Evolutionary conservation across 2,888 invertebrate species (phyloP).

Genomic region (Metellina segmentata): DNA sequence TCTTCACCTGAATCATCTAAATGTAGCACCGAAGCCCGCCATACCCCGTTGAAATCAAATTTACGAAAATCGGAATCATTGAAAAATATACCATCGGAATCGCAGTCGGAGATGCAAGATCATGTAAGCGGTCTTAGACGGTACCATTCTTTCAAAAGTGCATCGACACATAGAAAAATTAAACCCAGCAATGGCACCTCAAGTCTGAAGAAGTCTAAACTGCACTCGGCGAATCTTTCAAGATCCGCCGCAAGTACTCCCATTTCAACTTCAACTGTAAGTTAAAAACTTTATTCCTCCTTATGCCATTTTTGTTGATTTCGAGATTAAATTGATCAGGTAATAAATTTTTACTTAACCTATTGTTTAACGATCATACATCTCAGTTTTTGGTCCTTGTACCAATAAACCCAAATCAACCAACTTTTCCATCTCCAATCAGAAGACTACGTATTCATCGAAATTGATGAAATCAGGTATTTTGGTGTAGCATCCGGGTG

Average conservation of each 20-base stretch:
- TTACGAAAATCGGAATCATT: conserved; percentile 62
- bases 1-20: neutral
- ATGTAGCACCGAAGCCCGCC: neutral
- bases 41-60: conserved; percentile 7
- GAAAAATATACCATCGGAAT: conserved; percentile 53
- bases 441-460: too few species aligned
- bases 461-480: too few species aligned
- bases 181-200: conserved; percentile 15
- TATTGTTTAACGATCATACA: too few species aligned
- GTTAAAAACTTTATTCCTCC: neutral
- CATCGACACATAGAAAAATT: conserved; percentile 23
- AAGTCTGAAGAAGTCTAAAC: conserved; percentile 26
- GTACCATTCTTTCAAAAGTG: conserved; percentile 61
- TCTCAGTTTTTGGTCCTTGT: too few species aligned
- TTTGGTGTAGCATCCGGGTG: too few species aligned
- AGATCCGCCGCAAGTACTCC: conserved; percentile 2
- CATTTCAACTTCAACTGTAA: neutral
- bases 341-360: too few species aligned
- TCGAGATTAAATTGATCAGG: too few species aligned
- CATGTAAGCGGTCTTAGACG: conserved; percentile 36
- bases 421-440: too few species aligned
- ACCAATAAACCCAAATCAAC: too few species aligned
- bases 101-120: conserved; percentile 43
- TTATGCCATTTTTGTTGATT: too few species aligned
- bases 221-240: neutral